Percentiles rank a stretch among this genome's conserved stretches.
phyloP scores from a whole-genome alignment of 2,113 vertebrate species.

The Hipposideros armiger region DNA sequence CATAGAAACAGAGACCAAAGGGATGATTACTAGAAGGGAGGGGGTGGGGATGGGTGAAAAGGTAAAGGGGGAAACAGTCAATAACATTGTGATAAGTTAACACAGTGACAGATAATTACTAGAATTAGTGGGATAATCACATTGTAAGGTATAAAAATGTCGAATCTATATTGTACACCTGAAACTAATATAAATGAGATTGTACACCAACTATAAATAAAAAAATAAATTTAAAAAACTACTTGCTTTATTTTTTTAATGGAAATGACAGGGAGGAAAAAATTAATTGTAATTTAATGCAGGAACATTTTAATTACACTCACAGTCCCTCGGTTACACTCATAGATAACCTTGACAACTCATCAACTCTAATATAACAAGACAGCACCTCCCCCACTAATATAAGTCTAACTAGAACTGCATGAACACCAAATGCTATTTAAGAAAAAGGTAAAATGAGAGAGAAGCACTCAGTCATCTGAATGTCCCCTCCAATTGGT shows the following conservation, averaged over 20 bases:
- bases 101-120: no score
- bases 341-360: conserved; percentile 18
- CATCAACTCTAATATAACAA: conserved; percentile 21
- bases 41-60: no score
- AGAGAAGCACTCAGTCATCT: background rate
- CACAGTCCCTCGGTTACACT: background rate
- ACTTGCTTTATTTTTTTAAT: background rate
- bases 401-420: conserved; percentile 18
- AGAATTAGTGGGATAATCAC: no score
- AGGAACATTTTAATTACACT: conserved; percentile 66
- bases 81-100: no score
- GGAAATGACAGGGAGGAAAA: conserved; percentile 39
- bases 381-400: background rate
- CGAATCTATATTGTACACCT: no score
- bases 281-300: conserved; percentile 32
- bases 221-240: no score
- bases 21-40: no score
- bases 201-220: no score
- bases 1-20: no score
- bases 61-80: no score
- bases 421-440: background rate
- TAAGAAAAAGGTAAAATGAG: conserved; percentile 36
- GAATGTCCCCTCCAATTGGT: background rate
- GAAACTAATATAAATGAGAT: no score
- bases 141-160: no score